Conservation (phyloP, 2,113 vertebrate genomes). For the Phrynosoma blainvillii region DNA sequence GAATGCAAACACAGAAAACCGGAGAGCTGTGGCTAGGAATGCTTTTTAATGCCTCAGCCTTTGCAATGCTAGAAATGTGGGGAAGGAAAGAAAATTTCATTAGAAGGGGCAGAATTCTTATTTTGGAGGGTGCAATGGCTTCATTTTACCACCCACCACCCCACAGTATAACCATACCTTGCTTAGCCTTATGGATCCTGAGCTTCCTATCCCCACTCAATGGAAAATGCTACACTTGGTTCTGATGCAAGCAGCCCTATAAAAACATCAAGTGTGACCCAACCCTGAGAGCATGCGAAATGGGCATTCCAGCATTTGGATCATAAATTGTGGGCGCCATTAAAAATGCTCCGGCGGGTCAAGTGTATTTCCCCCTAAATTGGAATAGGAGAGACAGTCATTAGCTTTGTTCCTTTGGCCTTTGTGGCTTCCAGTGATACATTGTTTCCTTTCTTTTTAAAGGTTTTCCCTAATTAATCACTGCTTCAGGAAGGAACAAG, state of each 20-base stretch:
- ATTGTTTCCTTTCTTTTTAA: conserved; percentile 45
- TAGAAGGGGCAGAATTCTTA: too few relatives aligned
- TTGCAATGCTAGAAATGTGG: too few relatives aligned
- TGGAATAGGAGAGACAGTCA: background rate
- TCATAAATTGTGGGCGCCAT: background rate
- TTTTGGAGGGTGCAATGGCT: too few relatives aligned
- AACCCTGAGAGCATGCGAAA: background rate
- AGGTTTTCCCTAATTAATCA: conserved; percentile 56
- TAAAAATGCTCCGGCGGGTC: background rate
- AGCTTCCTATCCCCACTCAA: background rate
- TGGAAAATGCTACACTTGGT: background rate
- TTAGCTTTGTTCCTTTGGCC: conserved; percentile 3
- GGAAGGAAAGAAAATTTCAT: too few relatives aligned
- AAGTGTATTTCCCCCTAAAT: background rate
- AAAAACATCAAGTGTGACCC: background rate
- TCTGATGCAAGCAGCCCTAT: background rate
- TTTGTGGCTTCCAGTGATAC: conserved; percentile 19
- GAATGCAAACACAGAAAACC: too few relatives aligned
- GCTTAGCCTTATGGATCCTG: too few relatives aligned
- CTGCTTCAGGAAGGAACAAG: conserved; percentile 57
- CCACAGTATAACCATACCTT: too few relatives aligned
- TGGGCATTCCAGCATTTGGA: background rate
- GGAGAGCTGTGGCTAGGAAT: too few relatives aligned
- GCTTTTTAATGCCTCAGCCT: too few relatives aligned
- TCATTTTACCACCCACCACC: too few relatives aligned